Percentiles rank a stretch among this genome's conserved stretches.
Conservation (phyloP, 2,113 vertebrate species). For the Nothoprocta perdicaria region DNA sequence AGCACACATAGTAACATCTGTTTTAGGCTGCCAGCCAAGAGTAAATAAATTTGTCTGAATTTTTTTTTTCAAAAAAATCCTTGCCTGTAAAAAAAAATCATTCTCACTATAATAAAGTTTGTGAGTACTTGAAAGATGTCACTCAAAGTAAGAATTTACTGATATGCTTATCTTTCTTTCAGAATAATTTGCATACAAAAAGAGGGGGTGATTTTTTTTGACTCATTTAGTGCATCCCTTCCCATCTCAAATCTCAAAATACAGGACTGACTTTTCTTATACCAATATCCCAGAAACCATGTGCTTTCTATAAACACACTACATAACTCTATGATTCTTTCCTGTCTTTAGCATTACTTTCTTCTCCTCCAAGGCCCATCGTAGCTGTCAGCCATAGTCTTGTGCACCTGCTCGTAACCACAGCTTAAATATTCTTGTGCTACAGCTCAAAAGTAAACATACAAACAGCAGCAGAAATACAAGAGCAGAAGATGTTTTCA, state of each 20-base stretch:
- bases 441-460: not conserved
- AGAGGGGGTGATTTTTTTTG: not conserved
- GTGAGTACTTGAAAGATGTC: not conserved
- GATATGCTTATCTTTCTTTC: not conserved
- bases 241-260: not conserved
- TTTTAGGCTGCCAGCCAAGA: not conserved
- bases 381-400: not conserved
- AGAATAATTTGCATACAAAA: not conserved
- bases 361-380: not conserved
- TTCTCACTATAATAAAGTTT: not conserved
- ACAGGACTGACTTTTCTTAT: not conserved
- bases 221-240: not conserved
- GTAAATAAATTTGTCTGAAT: not conserved
- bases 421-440: not conserved
- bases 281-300: not conserved
- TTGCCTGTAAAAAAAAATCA: not conserved
- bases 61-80: not conserved
- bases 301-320: not conserved
- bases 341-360: not conserved
- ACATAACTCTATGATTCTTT: not conserved
- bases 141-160: not conserved
- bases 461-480: not conserved
- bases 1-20: not conserved
- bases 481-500: not conserved
- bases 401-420: not conserved